A percentile compares a stretch with the other conserved stretches of the same genome.
Conservation (phyloP, 2,797 vertebrate species). For the Channallabes apus region DNA sequence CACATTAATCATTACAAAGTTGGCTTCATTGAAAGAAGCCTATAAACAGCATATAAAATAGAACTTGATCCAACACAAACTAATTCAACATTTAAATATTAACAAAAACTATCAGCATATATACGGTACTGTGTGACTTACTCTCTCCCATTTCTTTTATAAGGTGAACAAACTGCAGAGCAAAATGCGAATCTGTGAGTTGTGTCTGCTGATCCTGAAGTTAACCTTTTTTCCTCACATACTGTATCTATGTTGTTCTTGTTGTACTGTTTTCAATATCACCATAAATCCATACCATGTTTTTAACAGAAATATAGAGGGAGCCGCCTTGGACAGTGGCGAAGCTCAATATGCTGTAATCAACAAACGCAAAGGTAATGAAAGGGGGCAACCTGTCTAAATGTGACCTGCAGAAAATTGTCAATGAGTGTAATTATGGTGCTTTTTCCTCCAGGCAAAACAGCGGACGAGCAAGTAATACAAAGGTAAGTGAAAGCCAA, state of each 20-base stretch:
- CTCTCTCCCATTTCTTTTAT: neutral
- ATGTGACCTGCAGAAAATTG: neutral
- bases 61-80: neutral
- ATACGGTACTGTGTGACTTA: neutral
- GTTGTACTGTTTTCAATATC: neutral
- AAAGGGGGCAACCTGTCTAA: too few species aligned
- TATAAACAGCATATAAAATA: neutral
- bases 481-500: constrained; percentile 20
- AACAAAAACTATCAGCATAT: too few species aligned
- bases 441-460: neutral
- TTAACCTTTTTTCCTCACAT: neutral
- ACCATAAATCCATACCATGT: neutral
- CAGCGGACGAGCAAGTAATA: neutral
- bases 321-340: neutral
- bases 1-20: too few species aligned
- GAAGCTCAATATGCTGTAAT: neutral
- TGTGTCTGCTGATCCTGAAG: neutral
- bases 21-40: too few species aligned
- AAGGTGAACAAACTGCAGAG: neutral
- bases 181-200: neutral
- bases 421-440: neutral
- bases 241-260: neutral
- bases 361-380: neutral
- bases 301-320: neutral
- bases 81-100: neutral